Base-by-base conservation (phyloP, 1,140 invertebrate genomes). In the Bombus difficillimus region DNA sequence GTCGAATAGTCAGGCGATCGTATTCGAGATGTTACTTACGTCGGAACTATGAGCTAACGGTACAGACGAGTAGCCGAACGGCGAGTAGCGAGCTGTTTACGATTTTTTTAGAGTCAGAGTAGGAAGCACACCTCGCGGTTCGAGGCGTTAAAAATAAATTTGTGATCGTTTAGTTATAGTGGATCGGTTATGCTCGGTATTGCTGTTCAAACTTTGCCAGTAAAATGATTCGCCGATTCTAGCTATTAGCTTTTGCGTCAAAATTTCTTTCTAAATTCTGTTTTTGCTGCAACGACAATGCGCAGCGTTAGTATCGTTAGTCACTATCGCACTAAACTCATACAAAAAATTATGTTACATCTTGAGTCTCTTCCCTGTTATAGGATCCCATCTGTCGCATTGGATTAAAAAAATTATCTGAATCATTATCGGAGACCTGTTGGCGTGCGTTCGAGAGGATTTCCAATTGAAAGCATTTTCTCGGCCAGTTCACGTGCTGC, bases 11-110 rank as follows among this genome's bases (percentile, higher is more conserved):
- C 41, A 79, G 62, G 69, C 79, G 79, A 81, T 85, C 86, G 89
- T 90, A 91, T 90, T 89, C 87, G 87, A 88, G 86, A 92, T 77
- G 83, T 89, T 75, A 84, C 87, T 89, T 75, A 84, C 87, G 85
- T 87, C 39, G 81, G 88, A 91, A 92, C 92, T 88, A 89, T 89
- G 88, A 86, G 76, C 84, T 93, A 93, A 93, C 92, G 93, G 93
- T 93, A 93, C 92, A 92, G 79, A 87, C 92, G 88, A 89, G 88
- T 88, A 86, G 82, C 74, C 59, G 37, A 37, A 28, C 18, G 6
- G 71, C 25, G 66, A 64, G 43, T n/a, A 68, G 6, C 41, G 47
- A 76, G 77, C 62, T 83, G 84, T 79, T 87, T 86, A 90, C 68
- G 81, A 86, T 87, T 86, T 91, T 91, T 89, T 75, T 74, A 77